These are phyloP conservation scores for Triplophysa tibetana DNA, from an alignment of 2,113 vertebrate genomes.

Conservation along the genomic window DNA sequence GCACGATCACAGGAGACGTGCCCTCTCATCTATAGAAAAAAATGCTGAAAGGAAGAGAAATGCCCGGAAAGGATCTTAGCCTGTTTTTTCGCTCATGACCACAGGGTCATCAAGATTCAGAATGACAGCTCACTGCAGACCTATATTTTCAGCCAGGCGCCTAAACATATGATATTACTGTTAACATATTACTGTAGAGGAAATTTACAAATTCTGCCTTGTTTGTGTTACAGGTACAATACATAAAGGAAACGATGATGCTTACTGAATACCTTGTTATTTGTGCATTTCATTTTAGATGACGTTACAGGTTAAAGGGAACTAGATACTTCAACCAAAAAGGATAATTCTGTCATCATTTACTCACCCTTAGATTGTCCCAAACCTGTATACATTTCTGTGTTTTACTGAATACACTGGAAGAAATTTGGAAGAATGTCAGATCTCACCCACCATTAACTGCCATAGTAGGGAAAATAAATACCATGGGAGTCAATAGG, in stretches of 20 bases:
- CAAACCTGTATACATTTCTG: no score
- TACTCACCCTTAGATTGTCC: no score
- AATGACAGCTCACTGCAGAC: background rate
- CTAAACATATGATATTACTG: conserved; percentile 2
- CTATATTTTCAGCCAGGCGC: conserved; percentile 35
- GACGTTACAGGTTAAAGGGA: background rate
- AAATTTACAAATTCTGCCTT: conserved; percentile 4
- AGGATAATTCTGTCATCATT: no score
- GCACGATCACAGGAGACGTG: conserved; percentile 1
- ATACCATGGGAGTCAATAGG: no score
- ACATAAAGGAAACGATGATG: background rate
- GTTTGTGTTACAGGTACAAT: background rate
- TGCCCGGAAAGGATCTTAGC: conserved; percentile 37
- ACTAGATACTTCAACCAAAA: background rate
- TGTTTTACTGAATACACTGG: no score
- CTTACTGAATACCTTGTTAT: background rate
- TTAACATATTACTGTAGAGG: conserved; percentile 53
- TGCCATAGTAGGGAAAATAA: no score
- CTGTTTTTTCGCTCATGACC: conserved; percentile 39
- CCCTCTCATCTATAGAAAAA: background rate
- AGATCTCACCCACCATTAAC: no score
- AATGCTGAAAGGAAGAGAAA: conserved; percentile 12
- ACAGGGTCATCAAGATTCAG: conserved; percentile 27
- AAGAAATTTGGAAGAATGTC: no score
- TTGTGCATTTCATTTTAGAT: background rate